Base-by-base conservation (phyloP, 2,797 vertebrate genomes). In the Poecilia picta region DNA sequence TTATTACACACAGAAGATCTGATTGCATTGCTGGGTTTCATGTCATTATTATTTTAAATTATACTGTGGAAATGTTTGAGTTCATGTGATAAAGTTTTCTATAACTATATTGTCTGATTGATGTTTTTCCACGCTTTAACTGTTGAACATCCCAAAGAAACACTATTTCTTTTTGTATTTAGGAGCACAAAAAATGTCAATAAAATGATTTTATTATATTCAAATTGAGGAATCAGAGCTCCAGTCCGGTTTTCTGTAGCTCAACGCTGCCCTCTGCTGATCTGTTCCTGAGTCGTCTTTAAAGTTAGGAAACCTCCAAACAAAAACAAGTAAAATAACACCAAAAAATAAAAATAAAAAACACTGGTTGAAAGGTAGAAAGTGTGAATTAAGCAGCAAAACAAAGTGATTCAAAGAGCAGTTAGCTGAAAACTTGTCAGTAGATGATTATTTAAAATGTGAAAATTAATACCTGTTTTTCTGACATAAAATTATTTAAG, bases 181-280 rank as follows among this genome's bases (percentile, higher is more conserved):
- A 25, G 10, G 11, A 0, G 5, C 10, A 43, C 23, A 41, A 70
- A 70, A 70, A 70, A 43, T 43, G 39, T 5, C 0, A 70, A 70
- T 64, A 36, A 5, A 68, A 20, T 23, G 4, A 25, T 39, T 23
- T 66, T 8, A 39, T 66, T 23, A 20, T 20, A 68, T 68, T 41
- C 36, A 25, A 23, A 39, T 39, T 5, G 13, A 41, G 41, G 23
- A n/a, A 45, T n/a, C 12, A 15, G 11, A 13, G 20, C 25, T 23
- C 18, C 2, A 12, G 36, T 25, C 18, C 25, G 11, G 13, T 45
- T 43, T 43, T 66, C 16, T 66, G 18, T 18, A 23, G 64, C 10
- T 41, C 72, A 33, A 39, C 62, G 72, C 62, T 75, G 51, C 72
- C 43, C 76, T 71, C 81, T 78, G 76, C 1, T 74, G 72, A 31